Conservation (phyloP, 2,888 invertebrate species). For the Chydorus sphaericus region DNA sequence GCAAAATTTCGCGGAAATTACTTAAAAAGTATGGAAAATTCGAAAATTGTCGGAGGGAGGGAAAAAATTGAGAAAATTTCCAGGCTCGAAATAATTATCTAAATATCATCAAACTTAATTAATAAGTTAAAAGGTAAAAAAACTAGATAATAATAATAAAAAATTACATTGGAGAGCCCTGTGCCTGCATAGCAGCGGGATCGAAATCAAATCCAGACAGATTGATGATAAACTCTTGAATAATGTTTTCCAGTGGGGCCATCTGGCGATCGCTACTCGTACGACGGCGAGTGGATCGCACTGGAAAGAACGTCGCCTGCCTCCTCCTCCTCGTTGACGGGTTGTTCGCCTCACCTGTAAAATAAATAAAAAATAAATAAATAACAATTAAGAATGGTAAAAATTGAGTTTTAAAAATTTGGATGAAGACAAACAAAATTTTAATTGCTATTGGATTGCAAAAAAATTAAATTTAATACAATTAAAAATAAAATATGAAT, state of each 20-base stretch:
- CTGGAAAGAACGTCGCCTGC: background rate
- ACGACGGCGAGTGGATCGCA: background rate
- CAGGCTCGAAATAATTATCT: no score
- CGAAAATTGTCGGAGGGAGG: no score
- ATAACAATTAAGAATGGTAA: background rate
- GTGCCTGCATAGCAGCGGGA: slow-evolving; percentile 26
- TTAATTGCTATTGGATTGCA: no score
- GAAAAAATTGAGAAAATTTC: no score
- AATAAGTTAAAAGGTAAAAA: no score
- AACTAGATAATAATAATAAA: slow-evolving; percentile 9
- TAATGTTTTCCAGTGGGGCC: slow-evolving; percentile 35
- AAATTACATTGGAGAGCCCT: slow-evolving; percentile 31
- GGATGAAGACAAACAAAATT: no score
- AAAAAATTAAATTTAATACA: no score
- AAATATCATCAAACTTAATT: background rate
- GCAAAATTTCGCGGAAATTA: no score
- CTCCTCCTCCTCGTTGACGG: background rate
- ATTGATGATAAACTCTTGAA: slow-evolving; percentile 42
- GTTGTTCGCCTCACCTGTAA: background rate
- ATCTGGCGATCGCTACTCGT: slow-evolving; percentile 14
- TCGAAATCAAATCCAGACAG: slow-evolving; percentile 30
- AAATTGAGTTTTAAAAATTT: no score
- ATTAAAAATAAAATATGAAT: no score
- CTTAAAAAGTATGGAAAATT: no score
- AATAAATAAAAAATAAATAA: background rate